Conservation (phyloP, 2,797 vertebrate species). For the Echiichthys vipera region DNA sequence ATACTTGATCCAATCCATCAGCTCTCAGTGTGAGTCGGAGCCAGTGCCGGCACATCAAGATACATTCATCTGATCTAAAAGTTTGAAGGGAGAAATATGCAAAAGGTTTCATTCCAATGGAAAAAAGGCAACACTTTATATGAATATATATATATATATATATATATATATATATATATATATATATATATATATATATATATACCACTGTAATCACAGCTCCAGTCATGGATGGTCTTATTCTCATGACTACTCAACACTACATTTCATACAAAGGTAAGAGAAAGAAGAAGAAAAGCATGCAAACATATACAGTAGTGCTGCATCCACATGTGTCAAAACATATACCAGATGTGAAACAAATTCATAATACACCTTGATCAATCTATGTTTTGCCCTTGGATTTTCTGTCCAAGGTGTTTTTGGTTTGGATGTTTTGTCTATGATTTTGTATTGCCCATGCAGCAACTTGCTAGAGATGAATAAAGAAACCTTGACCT, state of each 20-base stretch:
- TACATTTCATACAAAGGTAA: background rate
- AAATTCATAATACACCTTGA: background rate
- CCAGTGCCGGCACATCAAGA: conserved; percentile 45
- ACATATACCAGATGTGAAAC: background rate
- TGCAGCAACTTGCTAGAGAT: too few species aligned
- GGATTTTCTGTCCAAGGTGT: too few species aligned
- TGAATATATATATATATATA: background rate
- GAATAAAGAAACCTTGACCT: too few species aligned
- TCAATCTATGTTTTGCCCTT: too few species aligned
- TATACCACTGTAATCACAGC: background rate
- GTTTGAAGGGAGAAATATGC: conserved; percentile 6
- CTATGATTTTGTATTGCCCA: too few species aligned
- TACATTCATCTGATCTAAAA: conserved; percentile 5
- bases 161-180: background rate
- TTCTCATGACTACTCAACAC: background rate
- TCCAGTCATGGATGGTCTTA: background rate
- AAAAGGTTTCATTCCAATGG: background rate
- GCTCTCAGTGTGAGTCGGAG: conserved; percentile 44
- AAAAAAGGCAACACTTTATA: background rate
- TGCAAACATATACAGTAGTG: background rate
- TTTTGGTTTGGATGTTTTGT: too few species aligned
- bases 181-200: too few species aligned
- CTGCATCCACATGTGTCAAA: background rate
- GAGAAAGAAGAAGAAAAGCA: background rate
- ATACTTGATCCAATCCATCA: conserved; percentile 75